Evolutionary conservation across 2,888 invertebrate genomes (phyloP).

Genomic region (Tricholauxania praeusta): DNA sequence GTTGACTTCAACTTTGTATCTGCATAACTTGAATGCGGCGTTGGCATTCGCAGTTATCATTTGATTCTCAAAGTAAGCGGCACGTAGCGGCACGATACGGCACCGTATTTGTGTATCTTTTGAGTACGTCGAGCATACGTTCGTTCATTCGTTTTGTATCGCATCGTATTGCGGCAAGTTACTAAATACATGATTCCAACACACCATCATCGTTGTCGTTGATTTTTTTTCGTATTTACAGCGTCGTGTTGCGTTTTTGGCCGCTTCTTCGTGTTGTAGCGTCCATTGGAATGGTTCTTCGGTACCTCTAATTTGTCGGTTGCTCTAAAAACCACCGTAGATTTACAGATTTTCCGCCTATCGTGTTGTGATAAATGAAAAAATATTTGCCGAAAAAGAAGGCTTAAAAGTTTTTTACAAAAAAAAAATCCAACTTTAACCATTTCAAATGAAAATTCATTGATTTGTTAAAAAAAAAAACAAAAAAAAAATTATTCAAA

Average conservation of each 20-base stretch:
- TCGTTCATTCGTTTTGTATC: conserved; percentile 15
- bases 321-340: background rate
- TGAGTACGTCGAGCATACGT: background rate
- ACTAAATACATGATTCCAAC: background rate
- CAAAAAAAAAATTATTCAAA: too few species aligned
- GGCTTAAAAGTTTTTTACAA: too few species aligned
- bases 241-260: conserved; percentile 21
- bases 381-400: too few species aligned
- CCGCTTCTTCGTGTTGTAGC: conserved; percentile 24
- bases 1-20: conserved; percentile 36
- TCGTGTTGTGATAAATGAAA: too few species aligned
- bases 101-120: background rate
- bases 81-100: conserved; percentile 16
- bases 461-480: too few species aligned
- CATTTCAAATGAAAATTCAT: too few species aligned
- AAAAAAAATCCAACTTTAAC: too few species aligned
- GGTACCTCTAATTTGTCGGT: too few species aligned
- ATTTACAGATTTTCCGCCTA: too few species aligned
- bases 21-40: conserved; percentile 43
- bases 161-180: conserved; percentile 18
- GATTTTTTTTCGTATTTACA: conserved; percentile 26
- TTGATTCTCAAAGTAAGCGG: conserved; percentile 50
- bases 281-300: conserved; percentile 23
- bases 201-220: conserved; percentile 7
- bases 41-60: conserved; percentile 52